Conservation (phyloP, 2,113 vertebrate genomes). For the Deroptyus accipitrinus region DNA sequence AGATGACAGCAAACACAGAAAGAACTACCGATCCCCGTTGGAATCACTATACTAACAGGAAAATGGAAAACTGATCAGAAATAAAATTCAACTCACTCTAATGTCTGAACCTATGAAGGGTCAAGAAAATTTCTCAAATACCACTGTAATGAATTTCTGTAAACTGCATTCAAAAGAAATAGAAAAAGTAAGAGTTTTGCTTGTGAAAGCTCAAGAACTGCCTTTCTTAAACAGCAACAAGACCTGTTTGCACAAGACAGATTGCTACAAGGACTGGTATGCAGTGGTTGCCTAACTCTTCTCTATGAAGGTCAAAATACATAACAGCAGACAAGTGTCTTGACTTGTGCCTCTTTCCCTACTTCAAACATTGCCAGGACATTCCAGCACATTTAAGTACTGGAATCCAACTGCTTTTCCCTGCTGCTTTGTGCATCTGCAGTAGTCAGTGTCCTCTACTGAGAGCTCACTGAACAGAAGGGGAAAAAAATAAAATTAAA, state of each 20-base stretch:
- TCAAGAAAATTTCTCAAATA: background rate
- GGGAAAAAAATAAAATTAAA: background rate
- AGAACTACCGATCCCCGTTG: background rate
- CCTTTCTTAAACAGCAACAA: background rate
- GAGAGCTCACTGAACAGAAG: background rate
- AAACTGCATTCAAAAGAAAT: background rate
- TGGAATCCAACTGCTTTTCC: background rate
- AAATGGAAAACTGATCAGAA: background rate
- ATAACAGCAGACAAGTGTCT: background rate
- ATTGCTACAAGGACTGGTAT: background rate
- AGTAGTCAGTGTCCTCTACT: background rate
- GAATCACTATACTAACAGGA: background rate
- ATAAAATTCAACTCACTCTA: background rate
- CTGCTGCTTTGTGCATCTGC: background rate
- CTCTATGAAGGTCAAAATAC: background rate
- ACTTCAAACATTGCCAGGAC: background rate
- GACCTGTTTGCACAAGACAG: background rate
- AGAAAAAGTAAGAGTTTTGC: background rate
- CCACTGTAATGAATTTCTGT: background rate
- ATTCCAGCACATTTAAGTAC: background rate
- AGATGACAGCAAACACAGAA: background rate
- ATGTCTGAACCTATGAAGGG: background rate
- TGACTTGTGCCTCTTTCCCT: background rate
- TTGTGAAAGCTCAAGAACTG: background rate
- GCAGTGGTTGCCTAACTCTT: background rate